Evolutionary conservation across 2,888 invertebrate genomes (phyloP), one percentile per base, ranked within the genome.

Genomic region (Cremastobaeus sp.): DNA sequence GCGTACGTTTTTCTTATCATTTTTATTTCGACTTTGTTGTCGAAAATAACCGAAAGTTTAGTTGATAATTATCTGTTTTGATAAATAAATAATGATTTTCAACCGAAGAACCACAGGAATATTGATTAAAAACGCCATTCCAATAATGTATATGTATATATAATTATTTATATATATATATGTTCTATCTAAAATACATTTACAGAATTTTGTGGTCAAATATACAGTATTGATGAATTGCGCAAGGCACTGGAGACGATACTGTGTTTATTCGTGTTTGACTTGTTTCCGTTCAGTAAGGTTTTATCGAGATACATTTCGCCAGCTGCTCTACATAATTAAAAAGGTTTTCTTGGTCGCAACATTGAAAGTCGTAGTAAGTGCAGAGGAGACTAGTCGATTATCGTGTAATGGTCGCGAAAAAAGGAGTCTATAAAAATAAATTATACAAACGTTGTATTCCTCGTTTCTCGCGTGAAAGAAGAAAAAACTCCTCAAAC

Each of bases 311-410:
- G n/a, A n/a, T n/a, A n/a, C n/a, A n/a, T n/a, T n/a, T n/a, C n/a
- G n/a, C n/a, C n/a, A n/a, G n/a, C n/a, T n/a, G n/a, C n/a, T n/a
- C n/a, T n/a, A n/a, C n/a, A n/a, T n/a, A n/a, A n/a, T n/a, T n/a
- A n/a, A n/a, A n/a, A n/a, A n/a, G n/a, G n/a, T n/a, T n/a, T n/a
- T n/a, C n/a, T n/a, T n/a, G n/a, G 8, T 8, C 25, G 25, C 4
- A 9, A 25, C 21, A 15, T 37, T 52, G 17, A 21, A 50, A 14
- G 12, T 50, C 20, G 34, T 15, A 11, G 8, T 52, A 25, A 25
- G 50, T 52, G 50, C 50, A 25, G 21, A 52, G 35, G 50, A 52
- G 50, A 52, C 50, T 52, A 52, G 50, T 52, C 50, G 25, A 35
- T 15, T 52, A 37, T 52, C 25, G 35, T 52, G 50, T 25, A 52